These are phyloP conservation scores for Heterotis niloticus DNA, from an alignment of 2,113 vertebrate species.

Conservation along the genomic window DNA sequence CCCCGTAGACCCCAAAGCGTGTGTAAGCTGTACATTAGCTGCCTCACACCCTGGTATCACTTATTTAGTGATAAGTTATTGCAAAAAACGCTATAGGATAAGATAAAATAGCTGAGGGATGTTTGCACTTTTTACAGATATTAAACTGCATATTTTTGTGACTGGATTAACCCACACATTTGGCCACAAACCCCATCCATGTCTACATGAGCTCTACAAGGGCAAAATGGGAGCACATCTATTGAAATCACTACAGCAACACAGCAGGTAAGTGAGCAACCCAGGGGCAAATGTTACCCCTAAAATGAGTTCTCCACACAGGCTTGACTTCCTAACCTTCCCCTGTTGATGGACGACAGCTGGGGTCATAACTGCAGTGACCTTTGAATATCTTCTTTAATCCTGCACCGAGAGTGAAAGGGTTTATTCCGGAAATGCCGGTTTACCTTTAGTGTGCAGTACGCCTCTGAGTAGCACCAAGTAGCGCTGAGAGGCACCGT, in stretches of 20 bases:
- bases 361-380: neutral
- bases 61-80: neutral
- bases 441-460: too few species aligned
- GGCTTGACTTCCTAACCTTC: neutral
- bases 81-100: too few species aligned
- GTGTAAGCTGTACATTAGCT: too few species aligned
- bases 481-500: too few species aligned
- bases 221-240: neutral
- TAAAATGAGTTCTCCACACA: neutral
- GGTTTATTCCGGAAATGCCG: too few species aligned
- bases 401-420: too few species aligned
- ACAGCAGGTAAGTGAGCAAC: neutral
- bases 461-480: too few species aligned
- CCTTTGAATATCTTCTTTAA: too few species aligned
- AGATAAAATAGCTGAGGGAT: too few species aligned
- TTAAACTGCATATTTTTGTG: neutral
- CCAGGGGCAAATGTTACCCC: neutral
- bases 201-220: neutral
- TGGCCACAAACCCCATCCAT: neutral
- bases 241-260: neutral
- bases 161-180: neutral
- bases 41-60: too few species aligned
- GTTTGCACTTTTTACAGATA: too few species aligned
- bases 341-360: neutral
- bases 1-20: too few species aligned